Base-by-base conservation (phyloP, 2,888 invertebrate species). In the Stegophylla sp. region DNA sequence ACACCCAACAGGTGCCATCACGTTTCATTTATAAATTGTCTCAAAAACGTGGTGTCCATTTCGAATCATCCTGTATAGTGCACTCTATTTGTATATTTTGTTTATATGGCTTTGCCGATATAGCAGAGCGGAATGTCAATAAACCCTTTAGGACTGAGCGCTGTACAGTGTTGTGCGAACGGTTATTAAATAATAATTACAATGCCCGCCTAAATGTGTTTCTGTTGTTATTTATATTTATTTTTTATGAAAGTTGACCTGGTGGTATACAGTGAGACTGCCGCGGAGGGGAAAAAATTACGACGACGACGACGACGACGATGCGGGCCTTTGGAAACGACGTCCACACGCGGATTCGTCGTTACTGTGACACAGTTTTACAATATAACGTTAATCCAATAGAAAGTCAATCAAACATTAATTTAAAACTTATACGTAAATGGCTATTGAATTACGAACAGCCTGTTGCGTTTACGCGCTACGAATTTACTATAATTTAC, bases 341-440 rank as follows among this genome's bases (percentile, higher is more conserved):
- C 45, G n/a, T n/a, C n/a, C n/a, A n/a, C n/a, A n/a, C 67, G 10
- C 17, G 67, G 17, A 48, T 28, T 48, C 28, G 26, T 12, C 5
- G 9, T 56, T n/a, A n/a, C n/a, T 64, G 28, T 34, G 34, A 53
- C 51, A 51, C 20, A 51, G 34, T 69, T 53, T n/a, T n/a, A n/a
- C n/a, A 28, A 34, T 51, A 15, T 69, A 15, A 69, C 34, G n/a
- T n/a, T n/a, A 69, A 34, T 34, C 34, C 20, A n/a, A 69, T 51
- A 69, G 51, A 51, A 51, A 69, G 51, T 34, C 20, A 69, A 69
- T 69, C 51, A 51, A 34, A 51, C 20, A 28, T 0, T 48, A 48
- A 48, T 28, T 69, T 12, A 28, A 69, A 20, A 51, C n/a, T 1
- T 20, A 51, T 51, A 2, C 17, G 26, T 28, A 12, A 5, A 23